These are phyloP conservation scores for Heterohyrax brucei DNA, from an alignment of 2,797 vertebrate species.

Conservation along the genomic window DNA sequence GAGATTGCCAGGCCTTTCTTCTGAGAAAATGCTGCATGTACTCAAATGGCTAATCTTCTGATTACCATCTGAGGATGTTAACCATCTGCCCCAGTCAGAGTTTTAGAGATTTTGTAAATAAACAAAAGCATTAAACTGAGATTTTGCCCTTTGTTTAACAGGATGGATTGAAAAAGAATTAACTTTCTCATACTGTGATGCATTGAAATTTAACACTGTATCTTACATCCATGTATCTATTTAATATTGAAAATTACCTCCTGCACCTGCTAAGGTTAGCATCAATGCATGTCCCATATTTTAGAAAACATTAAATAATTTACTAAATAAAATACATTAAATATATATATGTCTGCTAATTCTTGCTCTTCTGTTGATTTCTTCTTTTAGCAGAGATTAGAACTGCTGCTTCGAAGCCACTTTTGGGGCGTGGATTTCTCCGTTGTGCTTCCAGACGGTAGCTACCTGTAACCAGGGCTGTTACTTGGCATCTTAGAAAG, in stretches of 20 bases:
- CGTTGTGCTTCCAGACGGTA: neutral
- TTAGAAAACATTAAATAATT: neutral
- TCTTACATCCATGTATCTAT: neutral
- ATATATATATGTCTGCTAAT: neutral
- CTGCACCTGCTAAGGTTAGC: neutral
- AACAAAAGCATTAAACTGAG: neutral
- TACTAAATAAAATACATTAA: neutral
- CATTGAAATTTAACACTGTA: neutral
- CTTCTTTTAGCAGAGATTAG: too few relatives aligned
- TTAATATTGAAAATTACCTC: neutral
- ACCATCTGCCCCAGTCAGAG: too few relatives aligned
- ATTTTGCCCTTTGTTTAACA: neutral
- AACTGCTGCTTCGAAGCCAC: neutral
- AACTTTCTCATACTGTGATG: neutral
- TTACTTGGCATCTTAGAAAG: slow-evolving; percentile 13
- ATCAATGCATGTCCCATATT: neutral
- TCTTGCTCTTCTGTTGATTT: neutral
- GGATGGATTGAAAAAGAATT: neutral
- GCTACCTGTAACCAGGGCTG: neutral
- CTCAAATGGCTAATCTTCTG: neutral
- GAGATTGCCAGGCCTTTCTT: neutral
- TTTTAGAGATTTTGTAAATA: neutral
- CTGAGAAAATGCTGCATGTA: neutral
- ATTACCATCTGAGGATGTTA: neutral
- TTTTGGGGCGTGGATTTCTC: neutral